These are phyloP conservation scores for Coendou prehensilis DNA, from an alignment of 2,797 vertebrate species.

Conservation along the genomic window DNA sequence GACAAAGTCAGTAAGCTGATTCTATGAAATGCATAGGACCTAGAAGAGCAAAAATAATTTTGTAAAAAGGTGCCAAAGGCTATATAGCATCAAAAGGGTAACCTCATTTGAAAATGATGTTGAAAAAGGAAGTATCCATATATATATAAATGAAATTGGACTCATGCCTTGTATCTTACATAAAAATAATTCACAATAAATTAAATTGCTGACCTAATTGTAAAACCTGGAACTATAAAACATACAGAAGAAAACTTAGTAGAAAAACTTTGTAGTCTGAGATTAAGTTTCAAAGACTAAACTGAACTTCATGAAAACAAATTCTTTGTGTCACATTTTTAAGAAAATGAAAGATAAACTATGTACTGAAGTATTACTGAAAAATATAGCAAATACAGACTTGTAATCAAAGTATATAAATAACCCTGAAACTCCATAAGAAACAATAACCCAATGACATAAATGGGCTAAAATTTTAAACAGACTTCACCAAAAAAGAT, in stretches of 20 bases:
- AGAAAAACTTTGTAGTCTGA: neutral
- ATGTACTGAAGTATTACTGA: neutral
- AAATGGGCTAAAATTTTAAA: neutral
- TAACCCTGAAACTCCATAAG: neutral
- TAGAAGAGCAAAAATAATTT: neutral
- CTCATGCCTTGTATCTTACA: neutral
- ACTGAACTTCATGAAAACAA: neutral
- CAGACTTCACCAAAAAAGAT: neutral
- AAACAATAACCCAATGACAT: neutral
- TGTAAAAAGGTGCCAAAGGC: neutral
- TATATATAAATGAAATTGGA: neutral
- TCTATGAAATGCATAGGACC: neutral
- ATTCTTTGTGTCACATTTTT: neutral
- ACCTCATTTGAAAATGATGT: neutral
- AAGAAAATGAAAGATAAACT: neutral
- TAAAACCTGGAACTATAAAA: constrained; percentile 19
- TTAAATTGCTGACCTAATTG: neutral
- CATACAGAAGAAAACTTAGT: neutral
- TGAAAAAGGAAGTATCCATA: neutral
- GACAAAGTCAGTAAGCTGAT: neutral
- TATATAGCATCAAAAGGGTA: neutral
- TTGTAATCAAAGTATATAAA: neutral
- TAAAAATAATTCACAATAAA: constrained; percentile 24
- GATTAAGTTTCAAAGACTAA: neutral
- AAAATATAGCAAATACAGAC: neutral